Base-by-base conservation (phyloP, 2,113 vertebrate species). In the Sebastes schlegelii region DNA sequence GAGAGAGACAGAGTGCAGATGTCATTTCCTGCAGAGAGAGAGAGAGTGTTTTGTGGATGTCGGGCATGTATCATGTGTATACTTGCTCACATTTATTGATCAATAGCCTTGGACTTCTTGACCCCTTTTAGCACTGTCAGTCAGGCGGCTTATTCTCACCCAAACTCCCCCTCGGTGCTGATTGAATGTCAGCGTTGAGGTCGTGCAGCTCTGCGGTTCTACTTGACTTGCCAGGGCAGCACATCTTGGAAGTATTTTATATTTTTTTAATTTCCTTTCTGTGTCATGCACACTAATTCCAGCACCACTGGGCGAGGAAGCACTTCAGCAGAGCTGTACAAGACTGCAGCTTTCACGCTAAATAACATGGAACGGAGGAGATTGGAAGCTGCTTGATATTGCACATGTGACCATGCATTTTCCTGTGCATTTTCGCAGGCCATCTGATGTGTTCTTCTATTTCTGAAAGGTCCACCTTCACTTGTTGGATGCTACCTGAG, bases 51-150 rank as follows among this genome's bases (percentile, higher is more conserved):
- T 45, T 79, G 73, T 76, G 51, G 63, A 7, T 66, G 48, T 78
- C 13, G 16, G 14, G 16, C 58, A 66, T 87, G 79, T 60, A 79
- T 86, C 79, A 57, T 26, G n/a, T 84, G 68, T 83, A 89, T 73
- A 46, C 79, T 79, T 64, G 62, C 57, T 70, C 78, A 86, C 79
- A 86, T 72, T 83, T 86, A 89, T 91, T 82, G 82, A 92, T 92
- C 83, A 76, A 55, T 65, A 79, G 46, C 76, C 75, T 70, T 86
- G 74, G 88, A 89, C 89, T 87, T 87, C 60, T 73, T 90, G 86
- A 91, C 83, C 91, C 87, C 89, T 92, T 92, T 92, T 91, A 94
- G 89, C 76, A 57, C 70, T 26, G 89, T 88, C 88, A 82, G 78
- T 91, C 84, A 89, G 83, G 67, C 19, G 7, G 87, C 82, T 83